Evolutionary conservation across 2,797 vertebrate species (phyloP).

Genomic region (Tympanoctomys barrerae): DNA sequence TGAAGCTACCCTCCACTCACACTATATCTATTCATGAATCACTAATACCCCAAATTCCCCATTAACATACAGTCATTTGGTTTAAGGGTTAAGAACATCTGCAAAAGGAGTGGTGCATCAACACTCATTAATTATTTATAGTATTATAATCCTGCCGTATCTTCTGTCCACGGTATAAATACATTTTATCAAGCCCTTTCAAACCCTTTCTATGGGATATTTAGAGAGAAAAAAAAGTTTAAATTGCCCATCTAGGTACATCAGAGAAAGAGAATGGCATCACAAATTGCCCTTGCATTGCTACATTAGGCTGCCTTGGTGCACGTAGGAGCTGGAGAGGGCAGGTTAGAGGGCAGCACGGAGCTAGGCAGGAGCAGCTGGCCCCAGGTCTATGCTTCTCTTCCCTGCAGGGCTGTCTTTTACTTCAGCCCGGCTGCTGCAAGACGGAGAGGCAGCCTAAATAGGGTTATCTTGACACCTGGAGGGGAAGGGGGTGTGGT

Average conservation of each 20-base stretch:
- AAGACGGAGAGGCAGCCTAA: neutral
- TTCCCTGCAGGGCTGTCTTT: neutral
- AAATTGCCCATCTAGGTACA: neutral
- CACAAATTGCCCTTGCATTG: neutral
- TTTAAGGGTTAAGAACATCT: slow-evolving; percentile 3
- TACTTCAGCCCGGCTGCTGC: neutral
- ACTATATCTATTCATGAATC: neutral
- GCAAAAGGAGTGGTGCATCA: neutral
- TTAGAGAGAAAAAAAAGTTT: slow-evolving; percentile 23
- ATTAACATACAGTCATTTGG: neutral
- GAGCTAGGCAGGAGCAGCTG: neutral
- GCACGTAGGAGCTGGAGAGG: neutral
- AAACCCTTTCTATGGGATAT: neutral
- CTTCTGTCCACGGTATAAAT: neutral
- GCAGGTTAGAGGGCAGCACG: too few relatives aligned
- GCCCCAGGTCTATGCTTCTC: neutral
- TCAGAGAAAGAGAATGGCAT: neutral
- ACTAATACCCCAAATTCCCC: neutral
- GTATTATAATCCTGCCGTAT: neutral
- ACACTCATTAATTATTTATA: neutral
- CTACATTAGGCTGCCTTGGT: neutral
- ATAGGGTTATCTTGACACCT: slow-evolving; percentile 63
- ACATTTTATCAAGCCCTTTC: slow-evolving; percentile 39
- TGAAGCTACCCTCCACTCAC: neutral
- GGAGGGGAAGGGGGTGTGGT: slow-evolving; percentile 44